phyloP scores from a whole-genome alignment of 2,888 invertebrate species.

The Seira ritae region DNA sequence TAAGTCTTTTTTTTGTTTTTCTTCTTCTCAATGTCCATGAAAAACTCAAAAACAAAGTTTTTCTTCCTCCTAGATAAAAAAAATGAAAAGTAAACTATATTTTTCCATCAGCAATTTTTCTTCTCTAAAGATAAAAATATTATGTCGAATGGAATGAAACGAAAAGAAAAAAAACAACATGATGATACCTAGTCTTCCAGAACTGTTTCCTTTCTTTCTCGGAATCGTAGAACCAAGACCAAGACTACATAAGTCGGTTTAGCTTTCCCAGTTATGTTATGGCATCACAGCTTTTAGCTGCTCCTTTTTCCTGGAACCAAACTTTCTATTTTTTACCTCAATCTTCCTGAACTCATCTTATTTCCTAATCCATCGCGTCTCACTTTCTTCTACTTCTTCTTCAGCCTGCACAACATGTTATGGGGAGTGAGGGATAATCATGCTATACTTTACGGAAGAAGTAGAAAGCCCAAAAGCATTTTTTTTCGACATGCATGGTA shows the following conservation, averaged over 20 bases:
- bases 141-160: not conserved
- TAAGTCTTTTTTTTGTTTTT: conserved; percentile 25
- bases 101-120: conserved; percentile 30
- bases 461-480: conserved; percentile 44
- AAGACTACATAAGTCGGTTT: too few relatives aligned
- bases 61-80: not conserved
- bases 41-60: conserved; percentile 45
- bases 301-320: not conserved
- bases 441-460: conserved; percentile 20
- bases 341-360: conserved; percentile 37
- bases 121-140: not conserved
- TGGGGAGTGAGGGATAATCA: conserved; percentile 39
- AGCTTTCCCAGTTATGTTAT: too few relatives aligned
- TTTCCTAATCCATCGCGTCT: conserved; percentile 56
- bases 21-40: conserved; percentile 45
- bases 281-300: too few relatives aligned
- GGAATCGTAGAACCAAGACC: too few relatives aligned
- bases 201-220: too few relatives aligned
- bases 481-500: too few relatives aligned
- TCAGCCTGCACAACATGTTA: not conserved
- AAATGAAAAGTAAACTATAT: conserved; percentile 30
- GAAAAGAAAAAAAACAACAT: too few relatives aligned
- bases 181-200: too few relatives aligned
- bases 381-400: not conserved
- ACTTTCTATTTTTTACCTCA: conserved; percentile 52